Percentiles rank a stretch among this genome's conserved stretches.
phyloP scores from a whole-genome alignment of 2,113 vertebrate species.

The Microcebus lehilahytsara region DNA sequence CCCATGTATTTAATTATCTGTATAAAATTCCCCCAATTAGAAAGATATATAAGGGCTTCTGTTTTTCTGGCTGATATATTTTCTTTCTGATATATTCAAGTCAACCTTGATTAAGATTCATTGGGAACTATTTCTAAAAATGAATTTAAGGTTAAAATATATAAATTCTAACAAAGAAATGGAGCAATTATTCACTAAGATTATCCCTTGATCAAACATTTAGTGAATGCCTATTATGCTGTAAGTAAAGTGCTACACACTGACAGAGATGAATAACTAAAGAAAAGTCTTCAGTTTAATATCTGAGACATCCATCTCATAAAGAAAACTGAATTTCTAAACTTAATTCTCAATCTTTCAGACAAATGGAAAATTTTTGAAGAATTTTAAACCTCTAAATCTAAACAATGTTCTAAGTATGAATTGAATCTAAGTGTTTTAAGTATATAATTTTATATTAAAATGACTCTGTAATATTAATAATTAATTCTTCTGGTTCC shows the following conservation, averaged over 20 bases:
- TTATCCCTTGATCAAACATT: not conserved
- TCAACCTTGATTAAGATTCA: not conserved
- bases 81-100: not conserved
- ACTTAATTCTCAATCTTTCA: not conserved
- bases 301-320: not conserved
- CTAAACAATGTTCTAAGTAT: not conserved
- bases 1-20: not conserved
- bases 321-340: not conserved
- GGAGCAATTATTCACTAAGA: not conserved
- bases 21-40: not conserved
- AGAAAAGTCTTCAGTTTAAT: not conserved
- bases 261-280: not conserved
- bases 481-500: constrained; percentile 12
- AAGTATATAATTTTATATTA: not conserved
- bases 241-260: not conserved
- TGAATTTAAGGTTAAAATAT: not conserved
- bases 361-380: not conserved
- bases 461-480: not conserved
- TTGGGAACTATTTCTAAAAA: not conserved
- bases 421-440: not conserved
- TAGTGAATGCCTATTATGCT: not conserved
- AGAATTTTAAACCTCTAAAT: constrained; percentile 26
- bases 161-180: constrained; percentile 31
- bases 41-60: not conserved
- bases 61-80: not conserved